Evolutionary conservation across 2,797 vertebrate genomes (phyloP).

Genomic region (Morelia viridis): DNA sequence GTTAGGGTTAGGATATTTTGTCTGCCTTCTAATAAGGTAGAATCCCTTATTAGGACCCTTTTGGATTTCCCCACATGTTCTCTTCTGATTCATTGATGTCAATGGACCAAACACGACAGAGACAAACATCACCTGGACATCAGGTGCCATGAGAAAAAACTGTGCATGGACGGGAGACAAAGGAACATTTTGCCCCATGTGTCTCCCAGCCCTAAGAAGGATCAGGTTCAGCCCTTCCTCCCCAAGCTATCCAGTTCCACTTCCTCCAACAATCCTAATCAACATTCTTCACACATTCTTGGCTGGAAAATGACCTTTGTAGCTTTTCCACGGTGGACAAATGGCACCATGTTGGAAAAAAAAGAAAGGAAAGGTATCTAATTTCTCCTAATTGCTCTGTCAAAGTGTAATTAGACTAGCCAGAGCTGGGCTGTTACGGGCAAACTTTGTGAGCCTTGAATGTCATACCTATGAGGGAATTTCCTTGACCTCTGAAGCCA

Average conservation of each 20-base stretch:
- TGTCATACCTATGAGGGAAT: slow-evolving; percentile 25
- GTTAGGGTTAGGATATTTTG: neutral
- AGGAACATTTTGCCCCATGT: neutral
- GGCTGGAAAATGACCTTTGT: neutral
- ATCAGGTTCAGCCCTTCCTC: neutral
- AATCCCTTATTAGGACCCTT: too few relatives aligned
- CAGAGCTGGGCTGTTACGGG: slow-evolving; percentile 12
- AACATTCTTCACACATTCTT: neutral
- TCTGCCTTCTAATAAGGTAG: neutral
- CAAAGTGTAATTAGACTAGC: slow-evolving; percentile 52
- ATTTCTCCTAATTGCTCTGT: slow-evolving; percentile 51
- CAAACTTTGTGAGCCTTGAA: slow-evolving; percentile 60
- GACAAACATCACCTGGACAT: neutral
- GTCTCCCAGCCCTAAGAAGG: neutral
- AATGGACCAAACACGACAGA: neutral
- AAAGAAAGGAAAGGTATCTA: slow-evolving; percentile 20
- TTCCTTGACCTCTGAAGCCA: slow-evolving; percentile 16
- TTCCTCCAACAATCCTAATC: neutral
- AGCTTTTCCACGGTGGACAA: neutral
- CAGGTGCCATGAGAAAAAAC: neutral
- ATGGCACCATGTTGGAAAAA: neutral
- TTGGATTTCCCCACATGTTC: neutral
- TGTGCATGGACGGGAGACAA: neutral
- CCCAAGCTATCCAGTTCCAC: neutral
- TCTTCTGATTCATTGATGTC: neutral